Base-by-base conservation (phyloP, 2,888 invertebrate genomes). In the Euplexia lucipara region DNA sequence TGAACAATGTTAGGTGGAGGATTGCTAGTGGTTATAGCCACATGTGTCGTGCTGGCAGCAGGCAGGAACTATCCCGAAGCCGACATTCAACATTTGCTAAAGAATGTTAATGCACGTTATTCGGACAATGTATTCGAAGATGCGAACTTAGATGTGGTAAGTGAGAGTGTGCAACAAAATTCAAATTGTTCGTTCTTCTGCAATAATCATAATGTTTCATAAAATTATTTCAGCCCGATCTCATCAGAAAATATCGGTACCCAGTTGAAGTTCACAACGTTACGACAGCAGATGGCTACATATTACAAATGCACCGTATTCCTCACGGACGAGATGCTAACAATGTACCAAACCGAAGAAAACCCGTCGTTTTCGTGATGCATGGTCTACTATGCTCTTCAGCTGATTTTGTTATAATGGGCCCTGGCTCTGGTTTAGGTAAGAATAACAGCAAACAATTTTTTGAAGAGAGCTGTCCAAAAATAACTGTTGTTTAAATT, bases 241-340 rank as follows among this genome's bases (percentile, higher is more conserved):
- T 97, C 20, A 91, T 97, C 0, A 84, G 84, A 14, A 96, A 96
- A 80, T 96, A 97, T 82, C 96, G 96, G 0, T 97, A 97, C 85
- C 96, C 96, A 0, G 86, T 96, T 0, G 97, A 97, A 89, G 94
- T 92, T 14, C 96, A 97, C 85, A 86, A 86, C 2, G 96, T 97
- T 0, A 91, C 90, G 4, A 98, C 98, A 0, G 87, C 94, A 3
- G 98, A 98, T 93, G 98, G 97, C 1, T 98, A 98, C 84, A 96
- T 98, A n/a, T 91, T 98, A 70, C 95, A 96, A 66, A 78, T 98
- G 83, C 98, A 98, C 86, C 96, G 98, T 44, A 97, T 98, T 47
- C 95, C 96, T 0, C 95, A 96, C 30, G 96, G 95, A 0, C 92
- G 94, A 5, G 93, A 93, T n/a, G 90, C 74, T 3, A 85, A 92